Evolutionary conservation across 2,888 invertebrate species (phyloP), one percentile per base, ranked within the genome.

Genomic region (Lepidochrysops patricia): DNA sequence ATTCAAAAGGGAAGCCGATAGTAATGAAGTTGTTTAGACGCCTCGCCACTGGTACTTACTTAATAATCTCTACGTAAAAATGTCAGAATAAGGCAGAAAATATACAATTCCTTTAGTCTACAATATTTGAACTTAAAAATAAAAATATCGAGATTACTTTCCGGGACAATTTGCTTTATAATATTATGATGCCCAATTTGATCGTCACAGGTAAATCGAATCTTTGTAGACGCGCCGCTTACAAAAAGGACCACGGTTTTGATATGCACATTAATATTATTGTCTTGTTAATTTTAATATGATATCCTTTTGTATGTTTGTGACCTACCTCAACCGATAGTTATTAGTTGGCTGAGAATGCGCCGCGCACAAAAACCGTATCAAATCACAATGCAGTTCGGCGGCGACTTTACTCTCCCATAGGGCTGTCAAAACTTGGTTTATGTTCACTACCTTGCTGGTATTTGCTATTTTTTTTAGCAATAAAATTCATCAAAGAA

Each of bases 311-410:
- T 56, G 59, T 62, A 57, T 35, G 63, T 66, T 64, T 67, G 66
- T 67, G 72, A 72, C 73, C 72, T 72, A 68, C 68, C 69, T 64
- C 67, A 71, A 71, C 70, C 62, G 68, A 65, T 74, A 68, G 73
- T 75, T 75, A 76, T 74, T 70, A 77, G 75, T 72, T 62, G 68
- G 70, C 68, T 64, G 66, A 63, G 64, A 64, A 69, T 70, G 67
- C 69, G 69, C 67, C 63, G 65, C 66, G 65, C 70, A 84, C 76
- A 86, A 87, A 84, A 87, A 84, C 77, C 82, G 72, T 77, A 72
- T 72, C 85, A 74, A 86, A 88, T 86, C 73, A 82, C 79, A 83
- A 83, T 73, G 74, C 71, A 70, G 67, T 67, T 66, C 68, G 68
- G 74, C 69, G 69, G 66, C 70, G 49, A 60, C 59, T 58, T 61